Conservation (phyloP, 1,140 invertebrate species). For the Eubasilissa regina region DNA sequence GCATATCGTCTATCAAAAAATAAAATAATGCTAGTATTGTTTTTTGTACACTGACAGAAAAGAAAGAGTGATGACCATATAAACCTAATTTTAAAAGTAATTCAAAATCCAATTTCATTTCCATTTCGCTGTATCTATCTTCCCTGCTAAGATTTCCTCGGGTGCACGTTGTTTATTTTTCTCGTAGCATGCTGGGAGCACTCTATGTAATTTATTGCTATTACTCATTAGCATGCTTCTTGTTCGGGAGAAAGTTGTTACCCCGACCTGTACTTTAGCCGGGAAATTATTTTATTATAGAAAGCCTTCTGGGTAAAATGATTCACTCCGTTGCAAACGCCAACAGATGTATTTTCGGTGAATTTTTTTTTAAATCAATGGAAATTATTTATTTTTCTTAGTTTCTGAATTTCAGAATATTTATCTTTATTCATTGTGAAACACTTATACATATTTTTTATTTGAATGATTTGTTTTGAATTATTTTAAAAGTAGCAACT, state of each 20-base stretch:
- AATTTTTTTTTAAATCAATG: too few relatives aligned
- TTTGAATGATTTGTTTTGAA: too few relatives aligned
- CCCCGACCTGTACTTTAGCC: constrained; percentile 13
- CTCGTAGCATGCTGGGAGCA: constrained; percentile 1
- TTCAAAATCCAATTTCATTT: constrained; percentile 34
- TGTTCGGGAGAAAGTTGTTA: constrained; percentile 26
- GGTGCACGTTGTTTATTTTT: constrained; percentile 21
- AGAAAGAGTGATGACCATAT: not conserved
- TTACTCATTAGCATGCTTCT: constrained; percentile 48
- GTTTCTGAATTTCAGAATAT: too few relatives aligned
- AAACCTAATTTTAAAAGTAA: not conserved
- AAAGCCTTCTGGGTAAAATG: not conserved
- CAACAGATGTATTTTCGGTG: not conserved
- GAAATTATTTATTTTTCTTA: too few relatives aligned
- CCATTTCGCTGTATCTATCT: constrained; percentile 11
- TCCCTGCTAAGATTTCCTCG: constrained; percentile 14
- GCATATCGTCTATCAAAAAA: too few relatives aligned
- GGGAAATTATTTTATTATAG: constrained; percentile 4
- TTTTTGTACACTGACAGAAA: too few relatives aligned
- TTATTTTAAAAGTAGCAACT: too few relatives aligned
- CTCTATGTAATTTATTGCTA: constrained; percentile 42
- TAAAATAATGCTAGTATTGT: too few relatives aligned
- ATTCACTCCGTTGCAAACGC: not conserved
- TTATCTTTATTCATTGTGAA: too few relatives aligned
- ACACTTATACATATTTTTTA: too few relatives aligned